A percentile compares a stretch with the other conserved stretches of the same genome.
Conservation (phyloP, 2,113 vertebrate species). For the Corynorhinus townsendii region DNA sequence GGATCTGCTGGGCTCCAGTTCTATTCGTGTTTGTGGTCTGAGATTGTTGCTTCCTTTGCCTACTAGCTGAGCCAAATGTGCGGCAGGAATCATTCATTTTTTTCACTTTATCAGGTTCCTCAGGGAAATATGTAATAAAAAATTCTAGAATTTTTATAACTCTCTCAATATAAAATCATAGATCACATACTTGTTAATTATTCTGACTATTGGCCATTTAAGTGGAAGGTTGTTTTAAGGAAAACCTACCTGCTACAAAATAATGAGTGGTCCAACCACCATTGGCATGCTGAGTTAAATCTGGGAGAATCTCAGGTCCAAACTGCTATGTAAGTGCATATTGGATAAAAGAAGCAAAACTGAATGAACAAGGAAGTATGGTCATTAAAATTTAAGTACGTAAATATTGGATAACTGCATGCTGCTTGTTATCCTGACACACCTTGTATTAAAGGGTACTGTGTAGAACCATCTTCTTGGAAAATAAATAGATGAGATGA, state of each 20-base stretch:
- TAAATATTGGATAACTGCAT: conserved; percentile 57
- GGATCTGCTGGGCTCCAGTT: too few relatives aligned
- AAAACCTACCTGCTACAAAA: not conserved
- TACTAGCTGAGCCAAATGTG: not conserved
- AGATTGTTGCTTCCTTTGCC: not conserved
- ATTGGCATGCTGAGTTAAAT: not conserved
- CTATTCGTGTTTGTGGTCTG: not conserved
- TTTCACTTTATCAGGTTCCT: not conserved
- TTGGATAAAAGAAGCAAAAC: conserved; percentile 54
- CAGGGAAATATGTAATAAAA: not conserved
- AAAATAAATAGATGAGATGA: conserved; percentile 59
- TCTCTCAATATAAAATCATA: not conserved
- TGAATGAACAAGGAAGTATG: conserved; percentile 45
- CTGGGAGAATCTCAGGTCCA: conserved; percentile 28
- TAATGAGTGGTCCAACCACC: not conserved
- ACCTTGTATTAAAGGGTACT: conserved; percentile 53
- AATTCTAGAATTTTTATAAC: not conserved
- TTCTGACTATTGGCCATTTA: not conserved
- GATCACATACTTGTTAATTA: not conserved
- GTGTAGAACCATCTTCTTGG: conserved; percentile 39
- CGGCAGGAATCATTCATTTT: not conserved
- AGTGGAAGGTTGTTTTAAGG: not conserved
- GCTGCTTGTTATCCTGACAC: conserved; percentile 51
- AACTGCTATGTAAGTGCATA: conserved; percentile 31
- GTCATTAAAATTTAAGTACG: conserved; percentile 61